These are phyloP conservation scores for Oreamnos americanus DNA, from an alignment of 2,113 vertebrate species.

Conservation along the genomic window DNA sequence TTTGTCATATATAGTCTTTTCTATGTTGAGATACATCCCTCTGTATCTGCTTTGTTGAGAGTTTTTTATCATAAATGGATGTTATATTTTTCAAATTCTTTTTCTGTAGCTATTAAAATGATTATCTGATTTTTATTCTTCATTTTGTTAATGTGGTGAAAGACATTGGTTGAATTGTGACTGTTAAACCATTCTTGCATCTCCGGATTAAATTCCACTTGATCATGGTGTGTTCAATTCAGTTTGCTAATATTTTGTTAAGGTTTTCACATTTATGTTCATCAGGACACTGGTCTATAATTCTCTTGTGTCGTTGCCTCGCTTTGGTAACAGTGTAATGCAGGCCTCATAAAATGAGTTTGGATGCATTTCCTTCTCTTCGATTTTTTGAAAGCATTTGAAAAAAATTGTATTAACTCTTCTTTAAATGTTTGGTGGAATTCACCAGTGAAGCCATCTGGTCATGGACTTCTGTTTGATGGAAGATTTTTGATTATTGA, in stretches of 20 bases:
- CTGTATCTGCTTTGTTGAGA: not conserved
- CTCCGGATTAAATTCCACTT: not conserved
- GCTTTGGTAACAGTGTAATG: not conserved
- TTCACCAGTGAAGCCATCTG: not conserved
- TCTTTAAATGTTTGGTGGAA: not conserved
- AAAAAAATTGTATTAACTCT: not conserved
- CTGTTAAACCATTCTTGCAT: not conserved
- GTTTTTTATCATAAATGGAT: not conserved
- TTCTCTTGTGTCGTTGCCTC: not conserved
- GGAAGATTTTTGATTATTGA: not conserved
- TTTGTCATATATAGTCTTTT: not conserved
- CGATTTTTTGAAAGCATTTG: not conserved
- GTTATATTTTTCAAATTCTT: not conserved
- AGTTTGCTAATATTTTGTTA: not conserved
- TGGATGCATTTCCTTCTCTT: not conserved
- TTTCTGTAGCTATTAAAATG: not conserved
- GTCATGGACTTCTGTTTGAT: not conserved
- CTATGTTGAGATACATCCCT: not conserved
- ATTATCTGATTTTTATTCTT: not conserved
- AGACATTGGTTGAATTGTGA: not conserved
- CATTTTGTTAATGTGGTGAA: not conserved
- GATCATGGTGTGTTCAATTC: not conserved
- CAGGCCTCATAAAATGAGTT: not conserved
- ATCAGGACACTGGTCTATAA: not conserved
- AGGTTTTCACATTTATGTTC: not conserved